Conservation (phyloP, 23 tunicate species). For the Phallusia fumigata region DNA sequence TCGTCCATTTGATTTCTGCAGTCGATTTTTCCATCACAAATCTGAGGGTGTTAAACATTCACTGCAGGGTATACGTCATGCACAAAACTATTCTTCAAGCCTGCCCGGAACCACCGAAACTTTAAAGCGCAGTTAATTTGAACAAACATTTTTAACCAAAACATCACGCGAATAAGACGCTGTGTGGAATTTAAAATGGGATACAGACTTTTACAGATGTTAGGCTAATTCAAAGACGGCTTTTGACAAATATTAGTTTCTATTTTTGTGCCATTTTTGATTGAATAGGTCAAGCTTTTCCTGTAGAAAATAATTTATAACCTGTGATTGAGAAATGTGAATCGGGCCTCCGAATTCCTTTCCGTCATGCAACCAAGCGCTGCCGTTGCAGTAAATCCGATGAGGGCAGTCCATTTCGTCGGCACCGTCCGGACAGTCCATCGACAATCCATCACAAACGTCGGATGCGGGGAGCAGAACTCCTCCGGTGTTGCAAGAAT, state of each 20-base stretch:
- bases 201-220: too few relatives aligned
- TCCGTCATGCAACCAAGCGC: background rate
- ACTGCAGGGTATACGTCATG: too few relatives aligned
- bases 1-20: conserved; percentile 26
- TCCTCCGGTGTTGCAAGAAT: conserved; percentile 20
- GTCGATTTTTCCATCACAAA: conserved; percentile 34
- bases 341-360: conserved; percentile 5
- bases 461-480: conserved; percentile 14
- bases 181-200: too few relatives aligned
- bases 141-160: too few relatives aligned
- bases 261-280: too few relatives aligned
- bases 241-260: too few relatives aligned
- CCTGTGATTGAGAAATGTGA: conserved; percentile 39
- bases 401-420: conserved; percentile 35
- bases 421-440: conserved; percentile 39
- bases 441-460: conserved; percentile 36
- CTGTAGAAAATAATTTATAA: background rate
- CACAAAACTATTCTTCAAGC: too few relatives aligned
- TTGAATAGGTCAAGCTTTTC: too few relatives aligned
- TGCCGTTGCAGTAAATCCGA: conserved; percentile 32
- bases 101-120: too few relatives aligned
- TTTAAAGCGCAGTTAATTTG: too few relatives aligned
- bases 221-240: too few relatives aligned
- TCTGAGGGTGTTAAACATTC: background rate
- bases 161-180: too few relatives aligned